These are phyloP conservation scores for Cheirogaleus medius DNA, from an alignment of 2,113 vertebrate genomes.

Conservation along the genomic window DNA sequence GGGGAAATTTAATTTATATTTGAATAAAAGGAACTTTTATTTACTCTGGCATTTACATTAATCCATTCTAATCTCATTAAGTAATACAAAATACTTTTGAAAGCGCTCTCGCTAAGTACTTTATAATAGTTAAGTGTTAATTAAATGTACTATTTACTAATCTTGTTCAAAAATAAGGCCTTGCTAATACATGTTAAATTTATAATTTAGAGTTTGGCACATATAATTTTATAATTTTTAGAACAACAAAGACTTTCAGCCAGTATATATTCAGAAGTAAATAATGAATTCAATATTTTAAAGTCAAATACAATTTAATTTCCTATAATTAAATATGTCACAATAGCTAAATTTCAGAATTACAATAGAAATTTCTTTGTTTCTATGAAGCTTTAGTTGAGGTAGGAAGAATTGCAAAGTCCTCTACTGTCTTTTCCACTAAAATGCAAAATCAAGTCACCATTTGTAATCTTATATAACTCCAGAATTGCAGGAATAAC, in stretches of 20 bases:
- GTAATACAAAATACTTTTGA: constrained; percentile 46
- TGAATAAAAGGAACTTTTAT: constrained; percentile 27
- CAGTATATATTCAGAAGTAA: constrained; percentile 18
- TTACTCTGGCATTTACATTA: constrained; percentile 24
- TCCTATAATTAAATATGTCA: constrained; percentile 49
- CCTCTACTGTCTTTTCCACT: background rate
- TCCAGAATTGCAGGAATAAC: background rate
- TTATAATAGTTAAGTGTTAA: constrained; percentile 55
- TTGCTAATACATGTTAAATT: constrained; percentile 4
- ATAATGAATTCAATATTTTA: constrained; percentile 50
- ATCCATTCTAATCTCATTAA: constrained; percentile 31
- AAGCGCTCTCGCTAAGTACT: background rate
- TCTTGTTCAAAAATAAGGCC: background rate
- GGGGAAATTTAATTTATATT: constrained; percentile 64
- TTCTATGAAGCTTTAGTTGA: background rate
- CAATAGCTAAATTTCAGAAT: background rate
- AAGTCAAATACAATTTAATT: constrained; percentile 42
- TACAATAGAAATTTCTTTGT: background rate
- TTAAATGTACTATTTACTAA: constrained; percentile 52
- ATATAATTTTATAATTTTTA: background rate
- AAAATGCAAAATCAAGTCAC: background rate
- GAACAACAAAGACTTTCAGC: background rate
- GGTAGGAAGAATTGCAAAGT: background rate
- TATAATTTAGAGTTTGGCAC: constrained; percentile 13
- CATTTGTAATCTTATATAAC: background rate